Percentiles rank a stretch among this genome's conserved stretches.
Evolutionary conservation across 2,113 vertebrate species (phyloP).

Genomic region (Nycticorax nycticorax): DNA sequence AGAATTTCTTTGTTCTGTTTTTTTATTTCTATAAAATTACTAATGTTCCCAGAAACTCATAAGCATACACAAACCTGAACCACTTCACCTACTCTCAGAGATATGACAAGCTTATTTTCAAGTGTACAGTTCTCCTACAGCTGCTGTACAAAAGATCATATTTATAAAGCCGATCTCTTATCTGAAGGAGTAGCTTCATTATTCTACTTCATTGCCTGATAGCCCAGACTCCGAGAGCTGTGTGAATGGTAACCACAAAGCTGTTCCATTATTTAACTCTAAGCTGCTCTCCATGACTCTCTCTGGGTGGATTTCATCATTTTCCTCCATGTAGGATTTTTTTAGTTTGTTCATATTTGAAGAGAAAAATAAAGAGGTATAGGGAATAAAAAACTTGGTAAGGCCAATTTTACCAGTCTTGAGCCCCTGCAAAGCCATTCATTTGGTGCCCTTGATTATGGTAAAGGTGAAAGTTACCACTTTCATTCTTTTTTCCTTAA

Average conservation of each 20-base stretch:
- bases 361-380: conserved; percentile 41
- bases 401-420: conserved; percentile 1
- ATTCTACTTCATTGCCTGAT: conserved; percentile 68
- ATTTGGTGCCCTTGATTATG: conserved; percentile 29
- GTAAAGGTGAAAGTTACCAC: conserved; percentile 18
- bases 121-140: conserved; percentile 61
- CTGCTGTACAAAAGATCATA: conserved; percentile 69
- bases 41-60: conserved; percentile 56
- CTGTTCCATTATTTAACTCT: conserved; percentile 69
- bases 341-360: conserved; percentile 55
- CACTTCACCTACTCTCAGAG: conserved; percentile 67
- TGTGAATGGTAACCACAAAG: conserved; percentile 68
- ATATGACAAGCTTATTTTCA: conserved; percentile 68
- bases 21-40: conserved; percentile 50
- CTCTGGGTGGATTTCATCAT: conserved; percentile 61
- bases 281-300: conserved; percentile 64
- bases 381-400: conserved; percentile 28
- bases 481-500: not conserved
- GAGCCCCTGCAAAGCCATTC: conserved; percentile 33
- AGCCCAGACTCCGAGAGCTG: conserved; percentile 52
- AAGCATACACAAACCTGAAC: conserved; percentile 67
- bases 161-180: conserved; percentile 70
- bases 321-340: conserved; percentile 49
- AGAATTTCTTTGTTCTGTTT: conserved; percentile 50
- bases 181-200: conserved; percentile 70